Evolutionary conservation across 2,888 invertebrate species (phyloP), one percentile per base, ranked within the genome.

Genomic region (Netelia melanura): DNA sequence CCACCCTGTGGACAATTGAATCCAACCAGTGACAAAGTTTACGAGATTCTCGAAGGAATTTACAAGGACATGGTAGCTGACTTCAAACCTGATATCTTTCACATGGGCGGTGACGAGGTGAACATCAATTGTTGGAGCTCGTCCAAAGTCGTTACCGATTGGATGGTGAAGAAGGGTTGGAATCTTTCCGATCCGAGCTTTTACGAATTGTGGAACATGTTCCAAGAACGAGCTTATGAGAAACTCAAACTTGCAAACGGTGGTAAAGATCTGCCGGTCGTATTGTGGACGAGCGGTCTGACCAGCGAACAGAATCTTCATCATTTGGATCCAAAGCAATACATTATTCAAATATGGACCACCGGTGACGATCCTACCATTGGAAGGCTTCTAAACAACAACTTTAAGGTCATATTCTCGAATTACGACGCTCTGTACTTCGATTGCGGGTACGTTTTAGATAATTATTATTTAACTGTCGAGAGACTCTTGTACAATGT

Each of bases 81-180:
- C 68, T 97, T 97, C 92, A 91, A 95, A 0, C 96, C 97, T 0
- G 97, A 97, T 91, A 94, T 97, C 1, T 98, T 98, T 94, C 98
- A 98, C 92, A 98, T 98, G 97, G 98, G 98, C 1, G 98, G 98
- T 0, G 98, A 98, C 91, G 98, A 98, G 92, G 97, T 96, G 0
- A 95, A 90, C 80, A 48, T 95, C 52, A 93, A 94, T 3, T 98
- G 98, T 92, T 98, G 98, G 98, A 97, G 97, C 90, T 95, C 96
- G 0, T 96, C 97, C 0, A 92, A 94, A 2, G 94, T 94, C 74
- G 97, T 98, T 77, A 96, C 95, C 79, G 94, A 95, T 30, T 97
- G 96, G 95, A 97, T 97, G 97, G 88, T 93, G 1, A 93, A 94
- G 44, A 95, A 95, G 88, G 95, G 95, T 1, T 97, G 97, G 96